Evolutionary conservation across 2,888 invertebrate species (phyloP).

Genomic region (Acrobasis consociella): DNA sequence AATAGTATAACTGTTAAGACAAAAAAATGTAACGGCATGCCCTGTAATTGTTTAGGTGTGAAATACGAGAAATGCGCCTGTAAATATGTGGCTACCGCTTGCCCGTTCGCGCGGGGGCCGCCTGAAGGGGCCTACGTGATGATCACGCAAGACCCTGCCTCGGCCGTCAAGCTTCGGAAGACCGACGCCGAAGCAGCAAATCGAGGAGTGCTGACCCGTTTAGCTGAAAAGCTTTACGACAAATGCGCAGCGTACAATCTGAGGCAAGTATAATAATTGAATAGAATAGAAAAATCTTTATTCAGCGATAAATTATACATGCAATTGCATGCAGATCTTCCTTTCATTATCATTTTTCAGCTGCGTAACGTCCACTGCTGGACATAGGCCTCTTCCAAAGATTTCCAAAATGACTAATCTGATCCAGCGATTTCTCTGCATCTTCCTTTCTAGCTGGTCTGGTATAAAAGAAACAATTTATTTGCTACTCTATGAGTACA

Average conservation of each 20-base stretch:
- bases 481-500: too few relatives aligned
- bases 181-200: background rate
- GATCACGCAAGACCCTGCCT: constrained; percentile 13
- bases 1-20: too few relatives aligned
- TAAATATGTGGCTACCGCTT: constrained; percentile 25
- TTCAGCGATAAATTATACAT: too few relatives aligned
- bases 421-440: too few relatives aligned
- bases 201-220: constrained; percentile 26
- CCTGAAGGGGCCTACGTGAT: constrained; percentile 29
- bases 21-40: constrained; percentile 26
- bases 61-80: constrained; percentile 36
- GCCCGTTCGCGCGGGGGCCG: background rate
- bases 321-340: background rate
- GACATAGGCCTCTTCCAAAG: too few relatives aligned
- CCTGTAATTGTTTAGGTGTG: constrained; percentile 35
- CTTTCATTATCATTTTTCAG: too few relatives aligned
- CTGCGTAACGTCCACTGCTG: too few relatives aligned
- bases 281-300: too few relatives aligned
- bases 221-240: constrained; percentile 42
- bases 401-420: too few relatives aligned
- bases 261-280: constrained; percentile 40
- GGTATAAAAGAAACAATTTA: too few relatives aligned
- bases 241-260: constrained; percentile 53
- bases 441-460: too few relatives aligned
- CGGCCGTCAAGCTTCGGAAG: background rate